Evolutionary conservation across 1,140 invertebrate species (phyloP), one percentile per base, ranked within the genome.

Genomic region (Magallana gigas): DNA sequence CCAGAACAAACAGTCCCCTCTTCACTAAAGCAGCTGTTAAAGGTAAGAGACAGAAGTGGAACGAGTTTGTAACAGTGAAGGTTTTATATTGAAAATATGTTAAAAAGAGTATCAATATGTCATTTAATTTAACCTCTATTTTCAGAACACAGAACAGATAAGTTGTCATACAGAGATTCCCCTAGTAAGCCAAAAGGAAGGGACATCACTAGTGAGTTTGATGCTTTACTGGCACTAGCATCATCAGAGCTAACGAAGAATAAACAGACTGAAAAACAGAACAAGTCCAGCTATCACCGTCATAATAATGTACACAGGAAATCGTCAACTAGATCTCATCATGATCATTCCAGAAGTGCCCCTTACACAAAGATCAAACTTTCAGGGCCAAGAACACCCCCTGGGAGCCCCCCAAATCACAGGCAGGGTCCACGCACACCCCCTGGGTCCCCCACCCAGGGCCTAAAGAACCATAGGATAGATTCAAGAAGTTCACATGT

Each of bases 131-230:
- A 48, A 48, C 1, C 36, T 48, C 2, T 4, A 36, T 9, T 76
- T 76, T 76, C 68, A 76, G 68, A 76, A 76, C 68, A 76, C 23
- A 76, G 68, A 76, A 76, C 68, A 29, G 68, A 76, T 2, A 76
- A 76, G 36, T 76, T 1, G 2, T 62, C 68, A 4, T 76, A 23
- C 1, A 76, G 68, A 62, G 82, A 89, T 59, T 82, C 90, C 58
- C 90, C 91, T 18, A 91, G 81, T 64, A 92, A 91, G 68, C 94
- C 97, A 92, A 98, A 97, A 97, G 97, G 98, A 94, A 97, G 97
- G 92, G 96, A 97, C 90, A 98, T 98, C 91, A 97, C 96, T 92
- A 97, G 97, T 91, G 97, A 97, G 58, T 98, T 98, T 95, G 97
- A 98, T 95, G 96, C 97, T 85, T 95, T 98, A 88, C 97, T 98